These are phyloP conservation scores for Tragelaphus scriptus DNA, from an alignment of 2,113 vertebrate genomes.

Conservation along the genomic window DNA sequence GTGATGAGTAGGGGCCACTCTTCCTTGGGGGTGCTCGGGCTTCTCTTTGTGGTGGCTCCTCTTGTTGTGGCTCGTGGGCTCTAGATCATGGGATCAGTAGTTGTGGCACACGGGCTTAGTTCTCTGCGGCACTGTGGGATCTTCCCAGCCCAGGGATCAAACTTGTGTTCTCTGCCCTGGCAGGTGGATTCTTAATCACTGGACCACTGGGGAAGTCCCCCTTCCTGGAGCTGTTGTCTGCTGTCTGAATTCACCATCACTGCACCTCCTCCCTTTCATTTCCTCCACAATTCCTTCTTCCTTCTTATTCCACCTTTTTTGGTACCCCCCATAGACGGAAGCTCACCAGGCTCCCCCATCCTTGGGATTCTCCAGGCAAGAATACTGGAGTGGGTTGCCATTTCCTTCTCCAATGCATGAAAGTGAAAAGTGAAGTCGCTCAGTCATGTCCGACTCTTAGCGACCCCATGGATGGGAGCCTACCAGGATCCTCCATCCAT, in stretches of 20 bases:
- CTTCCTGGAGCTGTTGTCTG: background rate
- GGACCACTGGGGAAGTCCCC: background rate
- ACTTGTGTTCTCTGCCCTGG: background rate
- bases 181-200: background rate
- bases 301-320: background rate
- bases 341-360: too few species aligned
- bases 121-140: background rate
- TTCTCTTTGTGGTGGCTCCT: background rate
- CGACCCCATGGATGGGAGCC: too few species aligned
- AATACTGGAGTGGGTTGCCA: too few species aligned
- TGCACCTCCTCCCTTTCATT: background rate
- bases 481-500: too few species aligned
- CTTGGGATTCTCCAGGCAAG: too few species aligned
- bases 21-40: background rate
- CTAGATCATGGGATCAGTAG: background rate
- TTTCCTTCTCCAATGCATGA: too few species aligned
- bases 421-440: too few species aligned
- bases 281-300: background rate
- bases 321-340: background rate
- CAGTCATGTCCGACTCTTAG: too few species aligned
- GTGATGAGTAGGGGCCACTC: background rate
- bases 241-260: rapidly evolving
- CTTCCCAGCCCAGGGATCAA: background rate
- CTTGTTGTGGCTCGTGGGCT: background rate
- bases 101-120: background rate